Base-by-base conservation (phyloP, 2,797 vertebrate genomes). In the Schizopygopsis pylzovi region DNA sequence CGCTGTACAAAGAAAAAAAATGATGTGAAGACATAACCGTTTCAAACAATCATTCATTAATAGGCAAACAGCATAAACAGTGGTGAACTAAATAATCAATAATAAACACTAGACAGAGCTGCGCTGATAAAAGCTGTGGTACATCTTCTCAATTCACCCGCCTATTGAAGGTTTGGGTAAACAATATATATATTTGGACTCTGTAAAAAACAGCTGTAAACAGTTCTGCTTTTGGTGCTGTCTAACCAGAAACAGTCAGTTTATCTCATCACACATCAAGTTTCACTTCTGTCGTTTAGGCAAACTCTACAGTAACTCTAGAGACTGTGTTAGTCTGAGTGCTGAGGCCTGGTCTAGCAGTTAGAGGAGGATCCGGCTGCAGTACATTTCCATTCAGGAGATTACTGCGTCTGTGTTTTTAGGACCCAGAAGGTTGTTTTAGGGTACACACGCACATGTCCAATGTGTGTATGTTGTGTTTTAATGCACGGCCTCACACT, bases 281-380 rank as follows among this genome's bases (percentile, higher is more conserved):
- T 78, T 78, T 78, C 76, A 78, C 76, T 78, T 78, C 54, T 59
- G 54, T 22, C 3, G 18, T 78, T 78, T n/a, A 54, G 28, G 28
- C 28, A 37, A 76, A 15, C 61, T 65, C n/a, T 28, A 13, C 10
- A 56, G 47, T 12, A 52, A 9, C 71, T 47, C 7, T 73, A 9
- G 28, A 76, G 47, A 25, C 22, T 1, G 22, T 75, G 43, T 47
- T 47, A 5, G 18, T 54, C 47, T 13, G 1, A 22, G 52, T 77
- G 28, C 16, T 3, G 25, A 52, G 22, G 41, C 45, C 71, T 73
- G 43, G 47, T 33, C 16, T 49, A 41, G 72, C 37, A 59, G 33
- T 18, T 20, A 77, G 18, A 56, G n/a, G n/a, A n/a, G n/a, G n/a
- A n/a, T n/a, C n/a, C n/a, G n/a, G n/a, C n/a, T n/a, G n/a, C n/a